phyloP scores from a whole-genome alignment of 2,113 vertebrate species.

The Machaerirhynchus nigripectus region DNA sequence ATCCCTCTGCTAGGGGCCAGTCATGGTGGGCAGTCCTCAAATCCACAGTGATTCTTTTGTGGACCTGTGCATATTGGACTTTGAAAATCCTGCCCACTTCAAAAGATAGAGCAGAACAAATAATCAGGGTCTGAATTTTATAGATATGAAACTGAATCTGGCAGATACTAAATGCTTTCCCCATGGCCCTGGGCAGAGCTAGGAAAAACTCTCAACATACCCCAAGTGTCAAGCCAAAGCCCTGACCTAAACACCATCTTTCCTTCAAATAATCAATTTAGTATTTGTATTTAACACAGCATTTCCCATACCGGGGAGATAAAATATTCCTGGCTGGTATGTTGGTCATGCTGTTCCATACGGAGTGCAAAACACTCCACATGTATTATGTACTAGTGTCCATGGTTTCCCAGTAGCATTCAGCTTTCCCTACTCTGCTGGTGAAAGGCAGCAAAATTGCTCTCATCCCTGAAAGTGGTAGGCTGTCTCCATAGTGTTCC shows the following conservation, averaged over 20 bases:
- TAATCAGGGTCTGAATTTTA: background rate
- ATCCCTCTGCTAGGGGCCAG: background rate
- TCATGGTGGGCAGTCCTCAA: fast-evolving
- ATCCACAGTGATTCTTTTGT: background rate
- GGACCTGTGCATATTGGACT: background rate
- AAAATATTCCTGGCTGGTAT: background rate
- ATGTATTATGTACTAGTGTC: background rate
- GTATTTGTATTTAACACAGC: background rate
- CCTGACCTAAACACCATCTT: background rate
- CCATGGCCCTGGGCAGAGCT: background rate
- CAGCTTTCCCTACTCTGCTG: background rate
- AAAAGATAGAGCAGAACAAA: background rate
- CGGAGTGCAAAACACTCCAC: background rate
- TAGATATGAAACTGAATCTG: background rate
- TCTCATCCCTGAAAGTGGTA: background rate
- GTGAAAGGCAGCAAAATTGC: background rate
- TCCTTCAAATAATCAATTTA: background rate
- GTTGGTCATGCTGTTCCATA: background rate
- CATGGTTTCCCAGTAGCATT: background rate
- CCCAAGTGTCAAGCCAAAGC: background rate
- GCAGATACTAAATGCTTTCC: background rate
- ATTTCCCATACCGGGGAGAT: background rate
- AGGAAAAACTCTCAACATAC: fast-evolving
- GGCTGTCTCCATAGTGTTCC: background rate
- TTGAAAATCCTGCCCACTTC: background rate